These are phyloP conservation scores for Gobio occitaniae DNA, from an alignment of 2,797 vertebrate species.

Conservation along the genomic window DNA sequence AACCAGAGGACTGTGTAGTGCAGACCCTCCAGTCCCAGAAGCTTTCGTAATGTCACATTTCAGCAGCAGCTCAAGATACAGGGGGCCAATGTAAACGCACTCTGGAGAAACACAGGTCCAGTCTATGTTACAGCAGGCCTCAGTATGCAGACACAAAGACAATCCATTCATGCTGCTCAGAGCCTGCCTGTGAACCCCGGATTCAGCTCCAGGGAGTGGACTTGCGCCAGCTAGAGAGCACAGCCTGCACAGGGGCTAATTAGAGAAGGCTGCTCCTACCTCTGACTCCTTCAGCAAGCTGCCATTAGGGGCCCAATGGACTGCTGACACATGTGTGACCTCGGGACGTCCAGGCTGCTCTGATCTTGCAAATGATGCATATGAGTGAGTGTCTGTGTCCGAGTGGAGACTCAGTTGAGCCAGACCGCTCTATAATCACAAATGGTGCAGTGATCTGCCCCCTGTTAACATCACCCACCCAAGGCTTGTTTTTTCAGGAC, in stretches of 20 bases:
- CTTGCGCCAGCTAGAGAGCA: conserved; percentile 68
- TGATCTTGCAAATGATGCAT: conserved; percentile 56
- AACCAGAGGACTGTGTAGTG: conserved; percentile 60
- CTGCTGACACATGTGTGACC: conserved; percentile 68
- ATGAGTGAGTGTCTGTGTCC: conserved; percentile 11
- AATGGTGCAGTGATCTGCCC: conserved; percentile 23
- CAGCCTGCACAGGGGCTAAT: conserved; percentile 75
- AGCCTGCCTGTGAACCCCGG: conserved; percentile 81
- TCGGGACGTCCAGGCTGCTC: conserved; percentile 56
- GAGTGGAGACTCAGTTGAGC: background rate
- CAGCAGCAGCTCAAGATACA: conserved; percentile 71
- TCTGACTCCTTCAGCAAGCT: conserved; percentile 66
- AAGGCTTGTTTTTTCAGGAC: conserved; percentile 65
- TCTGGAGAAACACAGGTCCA: conserved; percentile 76
- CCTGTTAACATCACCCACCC: conserved; percentile 58
- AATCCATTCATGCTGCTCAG: conserved; percentile 78
- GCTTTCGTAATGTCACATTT: conserved; percentile 73
- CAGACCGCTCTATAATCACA: conserved; percentile 59
- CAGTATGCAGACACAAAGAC: conserved; percentile 84
- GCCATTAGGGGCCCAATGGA: conserved; percentile 73
- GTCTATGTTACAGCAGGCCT: conserved; percentile 80
- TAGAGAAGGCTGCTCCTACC: conserved; percentile 73
- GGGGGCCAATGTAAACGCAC: conserved; percentile 80
- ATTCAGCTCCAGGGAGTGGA: conserved; percentile 80
- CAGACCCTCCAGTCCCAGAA: conserved; percentile 62